phyloP scores from a whole-genome alignment of 2,113 vertebrate species.

The Gymnarchus niloticus region DNA sequence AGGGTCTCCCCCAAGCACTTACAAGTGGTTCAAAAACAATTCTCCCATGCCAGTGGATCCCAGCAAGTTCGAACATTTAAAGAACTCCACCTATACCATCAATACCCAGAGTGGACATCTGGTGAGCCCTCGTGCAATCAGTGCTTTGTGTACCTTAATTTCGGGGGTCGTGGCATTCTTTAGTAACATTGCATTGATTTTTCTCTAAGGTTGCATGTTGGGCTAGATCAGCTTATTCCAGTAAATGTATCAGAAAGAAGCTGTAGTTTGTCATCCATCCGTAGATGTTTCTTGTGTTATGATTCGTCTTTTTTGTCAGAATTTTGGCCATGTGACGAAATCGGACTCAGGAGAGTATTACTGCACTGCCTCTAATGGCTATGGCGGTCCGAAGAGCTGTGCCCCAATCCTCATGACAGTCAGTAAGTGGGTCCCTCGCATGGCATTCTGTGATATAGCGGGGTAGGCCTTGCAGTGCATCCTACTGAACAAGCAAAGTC shows the following conservation, averaged over 20 bases:
- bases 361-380: slow-evolving; percentile 55
- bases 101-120: slow-evolving; percentile 41
- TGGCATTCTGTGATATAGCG: not conserved
- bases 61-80: slow-evolving; percentile 44
- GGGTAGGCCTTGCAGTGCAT: not conserved
- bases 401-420: slow-evolving; percentile 47
- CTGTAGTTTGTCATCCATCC: not conserved
- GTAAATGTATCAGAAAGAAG: too few species aligned
- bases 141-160: not conserved
- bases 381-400: slow-evolving; percentile 49
- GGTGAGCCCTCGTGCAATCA: slow-evolving; percentile 45
- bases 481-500: not conserved
- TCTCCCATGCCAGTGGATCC: slow-evolving; percentile 54
- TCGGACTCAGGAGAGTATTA: slow-evolving; percentile 46
- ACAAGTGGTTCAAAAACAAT: slow-evolving; percentile 58
- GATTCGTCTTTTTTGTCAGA: slow-evolving; percentile 39
- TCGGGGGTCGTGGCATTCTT: too few species aligned
- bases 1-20: slow-evolving; percentile 54
- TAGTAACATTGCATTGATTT: not conserved
- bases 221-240: not conserved
- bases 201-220: not conserved
- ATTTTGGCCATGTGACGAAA: slow-evolving; percentile 37
- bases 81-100: slow-evolving; percentile 57
- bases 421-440: slow-evolving; percentile 49
- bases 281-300: not conserved